Evolutionary conservation across 2,797 vertebrate species (phyloP), one percentile per base, ranked within the genome.

Genomic region (Gymnothorax javanicus): DNA sequence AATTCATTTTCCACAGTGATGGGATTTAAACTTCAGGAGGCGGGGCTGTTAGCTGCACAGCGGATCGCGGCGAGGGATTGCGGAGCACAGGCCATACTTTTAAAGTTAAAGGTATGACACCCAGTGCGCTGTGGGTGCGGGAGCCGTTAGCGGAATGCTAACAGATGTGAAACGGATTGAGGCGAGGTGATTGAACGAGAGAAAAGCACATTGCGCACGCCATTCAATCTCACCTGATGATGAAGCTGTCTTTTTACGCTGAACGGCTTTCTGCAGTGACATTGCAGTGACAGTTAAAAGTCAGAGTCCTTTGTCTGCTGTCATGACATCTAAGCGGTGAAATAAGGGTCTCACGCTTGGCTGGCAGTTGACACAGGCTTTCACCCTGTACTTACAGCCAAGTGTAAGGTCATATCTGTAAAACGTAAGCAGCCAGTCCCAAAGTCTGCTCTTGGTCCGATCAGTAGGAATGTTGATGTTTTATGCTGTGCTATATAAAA

Each of bases 1-100:
- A 56, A 81, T 23, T 81, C 77, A 81, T 81, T 17, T 59, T 17
- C 54, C 64, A 27, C 25, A 43, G 86, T 83, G 62, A 83, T 82
- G 85, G 56, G 82, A 83, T 83, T 87, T 87, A 82, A 71, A 64
- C n/a, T 57, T 83, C 15, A 15, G 54, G n/a, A 64, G 85, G 59
- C 85, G 64, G 57, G 58, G 69, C 33, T 2, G 33, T 43, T 43
- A 54, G 33, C 58, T 82, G 77, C 60, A 43, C 62, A 15, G 79
- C 58, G 62, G 13, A 57, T 57, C 23, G 27, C 33, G 57, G 54
- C 33, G 12, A 13, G 54, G 84, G 25, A 85, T 20, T 27, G 33
- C 57, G 4, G 83, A 71, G 52, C 79, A 67, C 23, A 52, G 56
- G 56, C 62, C 27, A 12, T n/a, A 0, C 60, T 83, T 50, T 57